Conservation (phyloP, 1,140 invertebrate genomes). For the Drosophila rhopaloa region DNA sequence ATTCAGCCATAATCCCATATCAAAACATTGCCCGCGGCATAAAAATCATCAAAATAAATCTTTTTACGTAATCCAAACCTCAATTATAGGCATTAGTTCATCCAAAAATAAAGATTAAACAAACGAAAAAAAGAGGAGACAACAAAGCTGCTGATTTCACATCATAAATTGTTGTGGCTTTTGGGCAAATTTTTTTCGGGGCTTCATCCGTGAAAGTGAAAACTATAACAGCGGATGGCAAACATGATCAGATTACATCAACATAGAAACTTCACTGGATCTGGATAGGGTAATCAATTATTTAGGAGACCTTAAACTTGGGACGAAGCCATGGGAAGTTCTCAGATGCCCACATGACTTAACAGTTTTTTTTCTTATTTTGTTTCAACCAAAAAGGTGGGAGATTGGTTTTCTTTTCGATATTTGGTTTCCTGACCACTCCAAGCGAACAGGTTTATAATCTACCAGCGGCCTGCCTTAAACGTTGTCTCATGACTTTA, state of each 20-base stretch:
- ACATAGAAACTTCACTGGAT: conserved; percentile 25
- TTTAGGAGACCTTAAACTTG: conserved; percentile 22
- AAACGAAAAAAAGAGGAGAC: conserved; percentile 32
- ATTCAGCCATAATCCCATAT: conserved; percentile 28
- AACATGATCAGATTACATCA: conserved; percentile 48
- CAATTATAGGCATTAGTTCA: conserved; percentile 74
- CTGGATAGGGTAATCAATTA: conserved; percentile 32
- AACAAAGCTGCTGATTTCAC: conserved; percentile 55
- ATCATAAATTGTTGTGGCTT: conserved; percentile 65
- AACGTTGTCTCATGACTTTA: conserved; percentile 66
- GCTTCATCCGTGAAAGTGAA: conserved; percentile 65
- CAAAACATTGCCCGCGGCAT: conserved; percentile 35
- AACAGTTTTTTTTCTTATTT: conserved; percentile 8
- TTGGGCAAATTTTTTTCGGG: conserved; percentile 45
- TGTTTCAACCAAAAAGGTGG: neutral
- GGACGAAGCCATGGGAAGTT: conserved; percentile 7
- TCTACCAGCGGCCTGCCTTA: conserved; percentile 30
- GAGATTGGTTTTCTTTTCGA: conserved; percentile 22
- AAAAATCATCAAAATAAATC: conserved; percentile 46
- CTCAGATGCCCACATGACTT: conserved; percentile 31
- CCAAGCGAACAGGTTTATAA: conserved; percentile 65
- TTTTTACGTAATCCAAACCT: conserved; percentile 54
- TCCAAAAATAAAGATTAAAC: conserved; percentile 49
- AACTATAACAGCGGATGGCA: conserved; percentile 62
- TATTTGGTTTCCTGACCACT: conserved; percentile 48